Evolutionary conservation across 2,888 invertebrate species (phyloP).

Genomic region (Dicyrtomina minuta): DNA sequence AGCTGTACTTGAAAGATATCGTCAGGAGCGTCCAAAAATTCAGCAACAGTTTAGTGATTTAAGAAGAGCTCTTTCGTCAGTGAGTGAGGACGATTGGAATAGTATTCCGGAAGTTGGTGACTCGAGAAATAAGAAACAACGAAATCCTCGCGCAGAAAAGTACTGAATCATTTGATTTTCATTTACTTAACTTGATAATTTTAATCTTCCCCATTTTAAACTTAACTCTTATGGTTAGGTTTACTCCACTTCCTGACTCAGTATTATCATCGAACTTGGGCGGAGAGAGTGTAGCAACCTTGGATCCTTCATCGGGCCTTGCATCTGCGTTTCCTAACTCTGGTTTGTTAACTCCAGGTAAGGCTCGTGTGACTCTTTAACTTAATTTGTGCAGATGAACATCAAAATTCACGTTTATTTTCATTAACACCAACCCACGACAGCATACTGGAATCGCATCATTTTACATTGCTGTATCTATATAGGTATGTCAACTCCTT

Average conservation of each 20-base stretch:
- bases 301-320: constrained; percentile 83
- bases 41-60: constrained; percentile 99
- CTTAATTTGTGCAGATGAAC: neutral
- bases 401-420: no score
- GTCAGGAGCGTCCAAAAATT: constrained; percentile 97
- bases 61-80: constrained; percentile 78
- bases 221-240: constrained; percentile 59
- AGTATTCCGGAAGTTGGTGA: constrained; percentile 99
- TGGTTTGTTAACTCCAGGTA: constrained; percentile 79
- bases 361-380: constrained; percentile 57
- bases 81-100: constrained; percentile 93
- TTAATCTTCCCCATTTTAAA: neutral
- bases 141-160: constrained; percentile 92
- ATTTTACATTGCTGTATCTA: no score
- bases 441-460: no score
- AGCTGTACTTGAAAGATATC: constrained; percentile 93
- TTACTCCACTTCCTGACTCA: constrained; percentile 96
- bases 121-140: constrained; percentile 90
- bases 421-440: no score
- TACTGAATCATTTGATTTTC: constrained; percentile 51
- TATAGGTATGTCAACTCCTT: constrained; percentile 58
- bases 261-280: constrained; percentile 83
- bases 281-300: constrained; percentile 73
- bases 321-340: constrained; percentile 67
- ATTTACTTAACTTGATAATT: constrained; percentile 1